These are phyloP conservation scores for Scleropages formosus DNA, from an alignment of 2,797 vertebrate genomes.

Conservation along the genomic window DNA sequence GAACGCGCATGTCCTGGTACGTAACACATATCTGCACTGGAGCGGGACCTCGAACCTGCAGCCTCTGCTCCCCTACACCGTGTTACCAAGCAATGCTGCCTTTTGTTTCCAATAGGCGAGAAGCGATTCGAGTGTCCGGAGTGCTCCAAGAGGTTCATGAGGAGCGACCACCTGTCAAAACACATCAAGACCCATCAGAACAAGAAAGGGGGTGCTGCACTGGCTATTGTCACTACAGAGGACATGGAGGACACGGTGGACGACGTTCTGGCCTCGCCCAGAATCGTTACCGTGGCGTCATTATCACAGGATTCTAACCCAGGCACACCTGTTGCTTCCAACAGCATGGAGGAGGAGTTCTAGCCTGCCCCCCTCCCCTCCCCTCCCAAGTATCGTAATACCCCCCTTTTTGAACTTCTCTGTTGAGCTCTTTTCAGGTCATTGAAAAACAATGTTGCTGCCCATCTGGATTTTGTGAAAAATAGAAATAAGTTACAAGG, in stretches of 20 bases:
- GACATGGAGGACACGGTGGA: slow-evolving; percentile 93
- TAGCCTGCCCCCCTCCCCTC: slow-evolving; percentile 42
- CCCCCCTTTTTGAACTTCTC: not conserved
- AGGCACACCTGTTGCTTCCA: slow-evolving; percentile 89
- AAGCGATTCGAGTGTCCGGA: slow-evolving; percentile 98
- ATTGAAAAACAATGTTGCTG: not conserved
- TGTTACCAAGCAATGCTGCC: not conserved
- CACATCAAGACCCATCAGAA: slow-evolving; percentile 99
- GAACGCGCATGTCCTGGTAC: not conserved
- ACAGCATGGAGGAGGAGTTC: slow-evolving; percentile 87
- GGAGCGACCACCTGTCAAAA: slow-evolving; percentile 98
- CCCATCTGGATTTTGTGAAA: not conserved
- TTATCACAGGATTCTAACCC: slow-evolving; percentile 92
- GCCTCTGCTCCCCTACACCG: not conserved
- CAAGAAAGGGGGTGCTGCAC: slow-evolving; percentile 90
- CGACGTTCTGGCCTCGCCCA: slow-evolving; percentile 85
- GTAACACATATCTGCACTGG: not conserved
- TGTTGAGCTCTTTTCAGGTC: slow-evolving; percentile 22
- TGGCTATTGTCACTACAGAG: slow-evolving; percentile 96
- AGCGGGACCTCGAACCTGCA: not conserved
- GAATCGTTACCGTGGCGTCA: slow-evolving; percentile 90
- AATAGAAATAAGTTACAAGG: not conserved
- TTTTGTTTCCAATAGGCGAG: slow-evolving; percentile 79
- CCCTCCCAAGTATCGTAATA: slow-evolving; percentile 30
- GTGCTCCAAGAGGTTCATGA: slow-evolving; percentile 98